Evolutionary conservation across 2,113 vertebrate genomes (phyloP).

Genomic region (Chauna torquata): DNA sequence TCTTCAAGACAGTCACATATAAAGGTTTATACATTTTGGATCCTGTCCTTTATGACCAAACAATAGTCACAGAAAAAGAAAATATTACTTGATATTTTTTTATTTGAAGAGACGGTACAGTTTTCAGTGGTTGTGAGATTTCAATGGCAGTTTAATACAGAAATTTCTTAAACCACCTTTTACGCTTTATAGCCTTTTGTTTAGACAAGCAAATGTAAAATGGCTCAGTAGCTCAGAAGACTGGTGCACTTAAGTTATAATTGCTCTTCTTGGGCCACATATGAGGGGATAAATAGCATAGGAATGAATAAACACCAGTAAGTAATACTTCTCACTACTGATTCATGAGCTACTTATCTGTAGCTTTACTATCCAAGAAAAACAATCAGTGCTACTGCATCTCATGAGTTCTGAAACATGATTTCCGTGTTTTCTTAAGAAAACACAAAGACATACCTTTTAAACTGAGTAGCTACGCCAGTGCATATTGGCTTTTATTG

Average conservation of each 20-base stretch:
- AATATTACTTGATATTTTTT: not conserved
- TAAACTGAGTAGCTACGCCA: not conserved
- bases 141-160: not conserved
- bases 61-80: not conserved
- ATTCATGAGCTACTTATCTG: constrained; percentile 1
- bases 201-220: not conserved
- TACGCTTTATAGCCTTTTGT: not conserved
- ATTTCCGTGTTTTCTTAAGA: not conserved
- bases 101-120: not conserved
- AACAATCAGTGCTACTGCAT: not conserved
- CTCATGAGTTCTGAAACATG: not conserved
- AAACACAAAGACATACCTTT: not conserved
- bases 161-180: not conserved
- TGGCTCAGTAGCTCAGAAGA: not conserved
- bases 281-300: not conserved
- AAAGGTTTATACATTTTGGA: not conserved
- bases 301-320: not conserved
- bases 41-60: not conserved
- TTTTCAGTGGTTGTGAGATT: not conserved
- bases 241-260: not conserved
- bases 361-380: not conserved
- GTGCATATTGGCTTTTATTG: not conserved
- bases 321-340: not conserved
- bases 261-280: not conserved
- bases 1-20: not conserved